Conservation (phyloP, 2,888 invertebrate genomes). For the Slavum lentiscoides region DNA sequence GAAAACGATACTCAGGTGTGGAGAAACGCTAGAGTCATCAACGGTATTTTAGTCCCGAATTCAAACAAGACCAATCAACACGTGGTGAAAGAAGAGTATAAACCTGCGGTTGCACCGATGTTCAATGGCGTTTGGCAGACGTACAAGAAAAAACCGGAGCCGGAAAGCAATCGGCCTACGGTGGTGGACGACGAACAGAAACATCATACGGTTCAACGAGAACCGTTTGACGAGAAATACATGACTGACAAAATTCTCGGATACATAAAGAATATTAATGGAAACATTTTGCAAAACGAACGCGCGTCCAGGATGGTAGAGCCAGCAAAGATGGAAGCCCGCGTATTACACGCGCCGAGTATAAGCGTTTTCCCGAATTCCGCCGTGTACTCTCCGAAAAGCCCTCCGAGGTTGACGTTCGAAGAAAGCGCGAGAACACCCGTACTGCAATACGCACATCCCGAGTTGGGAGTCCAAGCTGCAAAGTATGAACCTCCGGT, state of each 20-base stretch:
- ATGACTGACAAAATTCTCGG: conserved; percentile 59
- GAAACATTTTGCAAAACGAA: conserved; percentile 62
- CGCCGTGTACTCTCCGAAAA: conserved; percentile 66
- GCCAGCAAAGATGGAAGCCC: conserved; percentile 66
- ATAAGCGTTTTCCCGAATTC: conserved; percentile 69
- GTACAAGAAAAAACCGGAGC: conserved; percentile 41
- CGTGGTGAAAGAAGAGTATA: conserved; percentile 37
- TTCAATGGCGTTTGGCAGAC: conserved; percentile 51
- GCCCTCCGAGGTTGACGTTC: conserved; percentile 63
- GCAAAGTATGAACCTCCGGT: conserved; percentile 63
- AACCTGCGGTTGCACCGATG: conserved; percentile 16
- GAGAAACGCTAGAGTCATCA: conserved; percentile 86
- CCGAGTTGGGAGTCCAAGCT: conserved; percentile 76
- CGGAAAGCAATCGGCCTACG: conserved; percentile 1
- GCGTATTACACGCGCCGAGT: conserved; percentile 73
- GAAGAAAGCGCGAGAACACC: conserved; percentile 75
- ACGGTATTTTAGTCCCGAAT: conserved; percentile 77
- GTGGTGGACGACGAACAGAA: conserved; percentile 25
- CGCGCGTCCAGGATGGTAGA: conserved; percentile 57
- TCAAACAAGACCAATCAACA: conserved; percentile 55
- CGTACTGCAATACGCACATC: conserved; percentile 78
- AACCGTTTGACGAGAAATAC: conserved; percentile 55
- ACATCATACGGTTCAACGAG: conserved; percentile 14
- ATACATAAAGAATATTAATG: conserved; percentile 71
- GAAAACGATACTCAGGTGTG: conserved; percentile 80